Evolutionary conservation across 2,113 vertebrate species (phyloP), one percentile per base, ranked within the genome.

Genomic region (Gopherus flavomarginatus): DNA sequence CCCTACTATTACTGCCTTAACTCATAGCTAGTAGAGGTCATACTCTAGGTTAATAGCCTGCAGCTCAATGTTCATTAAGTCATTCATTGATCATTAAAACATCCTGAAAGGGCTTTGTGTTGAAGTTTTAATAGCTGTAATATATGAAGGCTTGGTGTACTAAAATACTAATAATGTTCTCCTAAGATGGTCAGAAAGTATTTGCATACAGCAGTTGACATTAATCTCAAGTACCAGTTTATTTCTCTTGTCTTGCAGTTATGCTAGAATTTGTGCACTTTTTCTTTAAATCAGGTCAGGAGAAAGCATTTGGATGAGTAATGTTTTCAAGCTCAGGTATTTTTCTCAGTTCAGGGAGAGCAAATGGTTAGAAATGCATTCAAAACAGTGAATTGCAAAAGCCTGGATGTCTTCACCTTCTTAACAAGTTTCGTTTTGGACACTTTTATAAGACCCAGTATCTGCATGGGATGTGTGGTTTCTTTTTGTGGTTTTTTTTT

Each of bases 21-120:
- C 94, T 97, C 94, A 97, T 81, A 89, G 92, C 94, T 95, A 96
- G 95, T 97, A 93, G 97, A 98, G 92, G 88, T 97, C 95, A 87
- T 92, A 88, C 81, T 94, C 93, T 90, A 95, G 88, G 96, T 97
- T 98, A 98, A 98, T 95, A 98, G 93, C 92, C 91, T 97, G 81
- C 94, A 97, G 96, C 88, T 97, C 95, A 83, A 90, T 92, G 93
- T 97, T 97, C 97, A 97, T 97, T 97, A 97, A 98, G 96, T 97
- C 94, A 96, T 87, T 96, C 93, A 79, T 89, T 96, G 93, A 97
- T 97, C 97, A 97, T 97, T 97, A 96, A 97, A 97, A 96, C 92
- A 91, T 90, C 95, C 95, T 96, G 89, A 91, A 97, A 97, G 69
- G 89, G 93, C 94, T 95, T 88, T 95, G 90, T 96, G 87, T 84